A percentile compares a stretch with the other conserved stretches of the same genome.
Evolutionary conservation across 2,888 invertebrate species (phyloP).

Genomic region (Macaria liturata): DNA sequence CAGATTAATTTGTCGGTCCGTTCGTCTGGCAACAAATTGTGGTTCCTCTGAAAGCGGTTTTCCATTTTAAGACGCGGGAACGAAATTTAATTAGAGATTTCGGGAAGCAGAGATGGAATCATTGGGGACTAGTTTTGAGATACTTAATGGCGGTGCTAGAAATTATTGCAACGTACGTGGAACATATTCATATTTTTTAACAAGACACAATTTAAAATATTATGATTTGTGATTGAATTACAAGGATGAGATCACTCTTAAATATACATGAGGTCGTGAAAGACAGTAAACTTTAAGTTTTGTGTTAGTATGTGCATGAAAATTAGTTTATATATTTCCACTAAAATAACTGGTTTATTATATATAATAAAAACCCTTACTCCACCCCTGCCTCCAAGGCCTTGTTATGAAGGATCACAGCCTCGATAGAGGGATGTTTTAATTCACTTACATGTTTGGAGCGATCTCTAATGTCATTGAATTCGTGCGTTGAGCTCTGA

Average conservation of each 20-base stretch:
- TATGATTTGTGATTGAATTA: too few relatives aligned
- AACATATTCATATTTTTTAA: too few relatives aligned
- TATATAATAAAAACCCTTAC: background rate
- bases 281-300: too few relatives aligned
- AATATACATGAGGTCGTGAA: too few relatives aligned
- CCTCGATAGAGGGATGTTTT: constrained; percentile 23
- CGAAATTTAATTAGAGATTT: constrained; percentile 52
- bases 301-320: too few relatives aligned
- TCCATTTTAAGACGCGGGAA: constrained; percentile 41
- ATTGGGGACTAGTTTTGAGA: background rate
- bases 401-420: constrained; percentile 24
- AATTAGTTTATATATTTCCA: too few relatives aligned
- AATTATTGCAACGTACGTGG: too few relatives aligned
- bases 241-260: too few relatives aligned
- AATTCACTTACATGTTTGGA: constrained; percentile 24
- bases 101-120: constrained; percentile 16
- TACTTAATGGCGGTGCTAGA: too few relatives aligned
- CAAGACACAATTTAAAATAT: too few relatives aligned
- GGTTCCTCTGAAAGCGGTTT: constrained; percentile 39
- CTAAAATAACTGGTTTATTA: too few relatives aligned
- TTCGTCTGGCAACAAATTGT: constrained; percentile 49
- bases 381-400: constrained; percentile 9
- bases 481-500: constrained; percentile 8
- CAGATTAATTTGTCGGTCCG: constrained; percentile 54
- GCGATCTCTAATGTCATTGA: constrained; percentile 19